Base-by-base conservation (phyloP, 2,888 invertebrate species). In the Folsomia manolachei region DNA sequence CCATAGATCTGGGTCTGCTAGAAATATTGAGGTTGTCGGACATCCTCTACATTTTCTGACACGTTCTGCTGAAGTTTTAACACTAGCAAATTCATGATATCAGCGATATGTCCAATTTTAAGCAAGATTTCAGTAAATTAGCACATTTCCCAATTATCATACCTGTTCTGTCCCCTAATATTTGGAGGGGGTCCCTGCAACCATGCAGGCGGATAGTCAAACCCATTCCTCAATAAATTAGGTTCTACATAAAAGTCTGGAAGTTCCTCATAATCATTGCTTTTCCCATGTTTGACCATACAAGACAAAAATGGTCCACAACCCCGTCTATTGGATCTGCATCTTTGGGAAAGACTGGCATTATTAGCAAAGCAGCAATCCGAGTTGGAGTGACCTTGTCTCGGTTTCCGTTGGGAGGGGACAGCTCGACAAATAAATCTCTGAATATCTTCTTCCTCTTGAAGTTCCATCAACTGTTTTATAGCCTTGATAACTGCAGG, bases 241-340 rank as follows among this genome's bases (percentile, higher is more conserved):
- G 4, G 14, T 39, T 39, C n/a, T n/a, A n/a, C 39, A 39, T 39
- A 14, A 4, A 39, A 39, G 14, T 56, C 56, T 21, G 65, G 52
- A n/a, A 66, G 11, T 9, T 21, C 65, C 4, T 21, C 1, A 27
- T 52, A 66, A n/a, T 39, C 52, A 18, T 4, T 9, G 7, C 65
- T 21, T 21, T 52, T 18, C 9, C 52, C 52, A 21, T 66, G 65
- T 4, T 4, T 21, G 4, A 39, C 52, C 1, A 19, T 7, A 66
- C 65, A 66, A 19, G 23, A 19, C 4, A 66, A 7, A 23, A 66
- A 66, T 4, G 65, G 65, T 66, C 65, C 65, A 21, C 11, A 21
- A 56, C n/a, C 56, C 19, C 4, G 7, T 7, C 7, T 9, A 9
- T 9, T 9, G 4, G 4, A 4, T n/a, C n/a, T n/a, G n/a, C n/a